Conservation (phyloP, 2,888 invertebrate genomes). For the Arge pagana region DNA sequence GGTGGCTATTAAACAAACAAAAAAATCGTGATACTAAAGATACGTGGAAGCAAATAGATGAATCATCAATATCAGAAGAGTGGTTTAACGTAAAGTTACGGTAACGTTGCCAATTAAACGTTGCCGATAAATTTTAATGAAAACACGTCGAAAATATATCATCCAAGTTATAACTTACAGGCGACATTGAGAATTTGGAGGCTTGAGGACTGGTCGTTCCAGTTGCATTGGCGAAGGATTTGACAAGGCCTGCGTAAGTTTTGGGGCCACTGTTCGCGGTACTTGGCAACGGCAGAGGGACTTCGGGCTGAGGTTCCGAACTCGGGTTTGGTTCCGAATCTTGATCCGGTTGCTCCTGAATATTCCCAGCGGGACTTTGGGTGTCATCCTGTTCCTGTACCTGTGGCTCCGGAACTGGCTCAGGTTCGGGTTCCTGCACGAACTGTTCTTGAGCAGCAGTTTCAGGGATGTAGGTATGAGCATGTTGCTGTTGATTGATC, state of each 20-base stretch:
- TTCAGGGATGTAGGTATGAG: constrained; percentile 46
- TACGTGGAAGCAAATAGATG: no score
- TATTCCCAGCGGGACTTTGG: constrained; percentile 47
- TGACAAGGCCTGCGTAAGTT: constrained; percentile 86
- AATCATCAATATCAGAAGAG: no score
- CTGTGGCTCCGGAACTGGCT: constrained; percentile 34
- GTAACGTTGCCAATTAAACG: no score
- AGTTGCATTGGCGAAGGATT: constrained; percentile 59
- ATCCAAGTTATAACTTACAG: constrained; percentile 50
- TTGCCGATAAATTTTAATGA: neutral
- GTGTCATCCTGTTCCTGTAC: constrained; percentile 46
- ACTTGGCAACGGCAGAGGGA: constrained; percentile 54
- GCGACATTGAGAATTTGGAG: constrained; percentile 57
- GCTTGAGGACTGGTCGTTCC: constrained; percentile 49
- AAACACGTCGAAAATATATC: constrained; percentile 26
- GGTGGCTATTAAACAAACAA: no score
- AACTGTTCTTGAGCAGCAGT: constrained; percentile 46
- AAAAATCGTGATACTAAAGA: no score
- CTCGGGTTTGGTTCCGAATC: constrained; percentile 49
- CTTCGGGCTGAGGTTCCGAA: constrained; percentile 56
- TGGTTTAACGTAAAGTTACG: no score
- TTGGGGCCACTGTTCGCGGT: constrained; percentile 66
- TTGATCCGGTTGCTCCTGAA: constrained; percentile 48
- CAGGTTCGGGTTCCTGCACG: constrained; percentile 48
- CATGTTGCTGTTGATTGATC: constrained; percentile 48